Conservation (phyloP, 2,113 vertebrate species). For the Mandrillus leucophaeus region DNA sequence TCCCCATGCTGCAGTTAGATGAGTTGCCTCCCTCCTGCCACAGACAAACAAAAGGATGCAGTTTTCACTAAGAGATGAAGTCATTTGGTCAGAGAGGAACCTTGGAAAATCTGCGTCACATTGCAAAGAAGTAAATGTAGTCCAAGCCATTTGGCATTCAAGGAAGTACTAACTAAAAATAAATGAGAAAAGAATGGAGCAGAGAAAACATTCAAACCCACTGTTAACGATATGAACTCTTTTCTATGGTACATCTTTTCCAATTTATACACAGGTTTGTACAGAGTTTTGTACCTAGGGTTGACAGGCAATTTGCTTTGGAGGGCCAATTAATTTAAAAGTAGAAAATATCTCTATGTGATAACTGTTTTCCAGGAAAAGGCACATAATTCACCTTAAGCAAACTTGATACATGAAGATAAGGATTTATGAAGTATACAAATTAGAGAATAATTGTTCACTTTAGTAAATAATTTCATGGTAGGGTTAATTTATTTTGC, state of each 20-base stretch:
- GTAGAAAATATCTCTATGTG: not conserved
- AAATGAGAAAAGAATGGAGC: not conserved
- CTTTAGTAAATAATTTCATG: conserved; percentile 22
- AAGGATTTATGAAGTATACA: conserved; percentile 25
- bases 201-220: not conserved
- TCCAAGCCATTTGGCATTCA: not conserved
- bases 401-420: not conserved
- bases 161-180: not conserved
- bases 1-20: not conserved
- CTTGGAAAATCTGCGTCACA: not conserved
- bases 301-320: conserved; percentile 53
- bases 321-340: conserved; percentile 33
- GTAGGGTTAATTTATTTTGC: conserved; percentile 48
- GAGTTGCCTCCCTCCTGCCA: not conserved
- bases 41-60: not conserved
- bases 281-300: not conserved
- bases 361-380: conserved; percentile 47
- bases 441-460: conserved; percentile 40
- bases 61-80: not conserved
- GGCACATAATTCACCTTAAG: conserved; percentile 9
- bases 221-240: not conserved
- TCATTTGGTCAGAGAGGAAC: not conserved
- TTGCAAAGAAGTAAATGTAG: not conserved
- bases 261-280: not conserved
- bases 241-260: not conserved